Conservation (phyloP, 2,888 invertebrate species). For the Pristionchus entomophagus region DNA sequence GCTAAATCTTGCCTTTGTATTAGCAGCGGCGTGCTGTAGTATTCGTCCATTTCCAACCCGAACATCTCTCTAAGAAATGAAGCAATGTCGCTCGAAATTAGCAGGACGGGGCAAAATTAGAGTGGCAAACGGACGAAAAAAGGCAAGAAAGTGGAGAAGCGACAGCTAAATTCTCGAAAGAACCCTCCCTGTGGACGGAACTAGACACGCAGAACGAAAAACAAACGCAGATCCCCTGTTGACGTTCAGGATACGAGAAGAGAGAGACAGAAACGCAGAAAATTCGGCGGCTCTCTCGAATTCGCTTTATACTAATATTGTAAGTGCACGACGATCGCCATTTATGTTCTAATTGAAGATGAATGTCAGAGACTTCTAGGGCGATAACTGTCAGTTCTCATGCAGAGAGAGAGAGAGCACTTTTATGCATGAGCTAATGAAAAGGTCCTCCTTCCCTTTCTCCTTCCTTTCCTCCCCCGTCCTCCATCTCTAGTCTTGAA, state of each 20-base stretch:
- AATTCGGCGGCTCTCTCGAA: background rate
- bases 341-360: too few species aligned
- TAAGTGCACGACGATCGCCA: too few species aligned
- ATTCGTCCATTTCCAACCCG: background rate
- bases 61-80: background rate
- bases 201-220: background rate
- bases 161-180: background rate
- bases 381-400: too few species aligned
- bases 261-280: background rate
- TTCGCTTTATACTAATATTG: background rate
- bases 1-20: background rate
- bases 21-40: background rate
- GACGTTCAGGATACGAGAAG: background rate
- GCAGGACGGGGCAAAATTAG: too few species aligned
- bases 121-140: background rate
- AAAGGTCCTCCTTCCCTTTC: background rate
- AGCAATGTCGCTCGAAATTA: background rate
- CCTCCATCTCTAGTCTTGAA: background rate
- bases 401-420: too few species aligned
- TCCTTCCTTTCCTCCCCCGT: background rate
- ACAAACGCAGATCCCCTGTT: constrained; percentile 20
- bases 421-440: background rate
- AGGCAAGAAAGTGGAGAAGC: background rate
- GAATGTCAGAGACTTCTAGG: too few species aligned
- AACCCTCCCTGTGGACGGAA: background rate